Percentiles rank a stretch among this genome's conserved stretches.
Conservation (phyloP, 2,888 invertebrate species). For the Orgyia antiqua region DNA sequence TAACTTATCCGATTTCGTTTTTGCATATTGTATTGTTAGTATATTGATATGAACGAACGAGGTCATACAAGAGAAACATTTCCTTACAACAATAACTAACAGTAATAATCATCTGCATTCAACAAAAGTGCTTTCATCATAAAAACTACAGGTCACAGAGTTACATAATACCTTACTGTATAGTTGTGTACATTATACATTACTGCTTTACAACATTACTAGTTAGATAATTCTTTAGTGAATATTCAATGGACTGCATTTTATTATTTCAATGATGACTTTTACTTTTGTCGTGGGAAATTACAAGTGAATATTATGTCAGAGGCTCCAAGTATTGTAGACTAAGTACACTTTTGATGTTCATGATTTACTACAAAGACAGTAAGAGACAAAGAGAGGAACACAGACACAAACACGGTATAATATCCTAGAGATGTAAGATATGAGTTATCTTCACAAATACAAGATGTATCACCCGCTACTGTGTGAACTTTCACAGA, state of each 20-base stretch:
- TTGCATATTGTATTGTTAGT: no score
- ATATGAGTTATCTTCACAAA: no score
- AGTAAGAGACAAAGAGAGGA: no score
- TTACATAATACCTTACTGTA: conserved; percentile 12
- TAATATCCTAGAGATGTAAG: no score
- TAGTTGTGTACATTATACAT: conserved; percentile 12
- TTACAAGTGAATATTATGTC: conserved; percentile 13
- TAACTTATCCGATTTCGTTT: no score
- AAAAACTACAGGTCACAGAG: conserved; percentile 12
- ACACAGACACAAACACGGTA: no score
- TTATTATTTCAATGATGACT: conserved; percentile 10
- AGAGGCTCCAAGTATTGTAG: neutral
- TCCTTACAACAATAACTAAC: conserved; percentile 1
- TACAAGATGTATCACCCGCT: no score
- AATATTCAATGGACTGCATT: conserved; percentile 10
- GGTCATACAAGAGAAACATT: neutral
- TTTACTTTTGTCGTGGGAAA: conserved; percentile 26
- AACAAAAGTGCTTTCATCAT: conserved; percentile 9
- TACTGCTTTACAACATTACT: conserved; percentile 1
- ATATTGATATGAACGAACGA: no score
- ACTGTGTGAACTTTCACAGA: no score
- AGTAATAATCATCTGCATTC: conserved; percentile 1
- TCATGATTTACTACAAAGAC: conserved; percentile 1
- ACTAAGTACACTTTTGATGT: no score
- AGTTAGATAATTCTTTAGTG: neutral